Conservation (phyloP, 2,797 vertebrate genomes). For the Anomalospiza imberbis region DNA sequence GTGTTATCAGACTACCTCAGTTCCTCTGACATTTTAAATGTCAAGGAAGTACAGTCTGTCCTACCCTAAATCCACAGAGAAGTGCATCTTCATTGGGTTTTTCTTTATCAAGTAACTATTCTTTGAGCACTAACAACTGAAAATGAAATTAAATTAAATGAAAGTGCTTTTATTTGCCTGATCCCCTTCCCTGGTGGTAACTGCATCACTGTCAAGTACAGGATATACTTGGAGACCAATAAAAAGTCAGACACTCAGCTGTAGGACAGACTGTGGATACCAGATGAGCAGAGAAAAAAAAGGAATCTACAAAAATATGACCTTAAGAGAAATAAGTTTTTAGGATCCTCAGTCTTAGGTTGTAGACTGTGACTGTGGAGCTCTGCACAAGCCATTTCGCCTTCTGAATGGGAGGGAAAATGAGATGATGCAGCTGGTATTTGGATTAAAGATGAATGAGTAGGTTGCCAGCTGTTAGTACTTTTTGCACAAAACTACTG, state of each 20-base stretch:
- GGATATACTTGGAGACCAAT: background rate
- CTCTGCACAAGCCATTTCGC: background rate
- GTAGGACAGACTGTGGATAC: background rate
- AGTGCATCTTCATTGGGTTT: background rate
- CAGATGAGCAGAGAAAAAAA: background rate
- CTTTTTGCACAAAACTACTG: background rate
- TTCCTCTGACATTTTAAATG: background rate
- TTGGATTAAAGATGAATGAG: background rate
- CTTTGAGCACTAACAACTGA: background rate
- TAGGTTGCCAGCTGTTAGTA: background rate
- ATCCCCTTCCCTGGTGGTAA: background rate
- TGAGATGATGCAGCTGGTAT: background rate
- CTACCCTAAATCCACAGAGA: background rate
- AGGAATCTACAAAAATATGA: background rate
- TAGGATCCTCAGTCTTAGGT: background rate
- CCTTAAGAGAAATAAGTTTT: background rate
- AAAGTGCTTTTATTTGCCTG: background rate
- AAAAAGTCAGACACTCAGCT: background rate
- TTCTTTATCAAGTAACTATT: background rate
- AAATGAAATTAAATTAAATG: background rate
- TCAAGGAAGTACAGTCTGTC: background rate
- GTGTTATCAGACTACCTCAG: background rate
- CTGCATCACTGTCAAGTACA: background rate
- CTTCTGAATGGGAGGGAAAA: background rate
- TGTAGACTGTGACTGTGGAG: background rate